Evolutionary conservation across 2,797 vertebrate species (phyloP), one percentile per base, ranked within the genome.

Genomic region (Miichthys miiuy): DNA sequence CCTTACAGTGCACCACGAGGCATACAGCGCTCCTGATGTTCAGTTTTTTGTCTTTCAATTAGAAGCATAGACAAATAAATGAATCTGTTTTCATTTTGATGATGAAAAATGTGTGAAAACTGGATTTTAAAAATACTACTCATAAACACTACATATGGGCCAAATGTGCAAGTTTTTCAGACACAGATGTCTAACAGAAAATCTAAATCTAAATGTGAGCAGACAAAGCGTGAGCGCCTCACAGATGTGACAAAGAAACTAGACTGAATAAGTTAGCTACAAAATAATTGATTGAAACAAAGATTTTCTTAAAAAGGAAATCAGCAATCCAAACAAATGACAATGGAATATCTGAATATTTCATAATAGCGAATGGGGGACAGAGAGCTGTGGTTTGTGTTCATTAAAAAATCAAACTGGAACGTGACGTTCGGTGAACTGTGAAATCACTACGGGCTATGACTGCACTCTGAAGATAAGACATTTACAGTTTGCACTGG

Each of bases 391-490:
- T 3, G 5, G 55, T 55, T 74, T 70, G 27, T 71, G 46, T 38
- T 73, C 20, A 47, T 75, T 71, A 47, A 76, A 47, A 76, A 85
- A 74, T 8, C 6, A 74, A 68, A 47, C 14, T 56, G 55, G 54
- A 72, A 63, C 3, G n/a, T 10, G 21, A 75, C 48, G 68, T 52
- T 75, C 44, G 44, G 20, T 11, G 6, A 75, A 68, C 54, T 56
- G 46, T 79, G 72, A 63, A 74, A 79, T 62, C 67, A 67, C 72
- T 44, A 51, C 51, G 68, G 44, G 63, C 61, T 52, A 6, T 13
- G 34, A 69, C 51, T 72, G 75, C 52, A 1, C 65, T 58, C 38
- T 54, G 20, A 65, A 74, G 74, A 89, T 82, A 77, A 85, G 75
- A 81, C 51, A 51, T 54, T 67, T 44, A 67, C 23, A 68, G 57